A percentile compares a stretch with the other conserved stretches of the same genome.
Conservation (phyloP, 2,113 vertebrate species). For the Semicossyphus pulcher region DNA sequence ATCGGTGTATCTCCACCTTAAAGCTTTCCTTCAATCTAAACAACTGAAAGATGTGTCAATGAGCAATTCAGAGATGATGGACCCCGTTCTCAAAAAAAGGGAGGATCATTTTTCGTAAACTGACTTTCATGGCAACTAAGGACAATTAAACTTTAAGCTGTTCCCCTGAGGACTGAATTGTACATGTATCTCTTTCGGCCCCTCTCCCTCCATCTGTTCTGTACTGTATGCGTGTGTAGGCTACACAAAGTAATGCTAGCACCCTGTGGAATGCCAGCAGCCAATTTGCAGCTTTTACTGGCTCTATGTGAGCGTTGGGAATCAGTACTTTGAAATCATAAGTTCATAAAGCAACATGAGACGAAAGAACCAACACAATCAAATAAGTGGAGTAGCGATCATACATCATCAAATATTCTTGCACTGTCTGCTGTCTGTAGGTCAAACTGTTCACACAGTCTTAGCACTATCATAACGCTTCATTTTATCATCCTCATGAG, state of each 20-base stretch:
- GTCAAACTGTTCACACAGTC: constrained; percentile 10
- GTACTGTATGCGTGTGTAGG: neutral
- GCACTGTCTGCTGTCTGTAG: constrained; percentile 9
- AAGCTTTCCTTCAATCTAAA: no score
- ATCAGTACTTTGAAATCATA: constrained; percentile 3
- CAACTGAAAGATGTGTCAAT: no score
- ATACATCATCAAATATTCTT: neutral
- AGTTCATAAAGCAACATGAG: constrained; percentile 21
- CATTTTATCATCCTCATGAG: constrained; percentile 30
- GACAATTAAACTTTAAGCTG: neutral
- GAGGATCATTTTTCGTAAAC: no score
- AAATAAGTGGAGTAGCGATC: no score
- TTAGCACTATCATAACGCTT: constrained; percentile 10
- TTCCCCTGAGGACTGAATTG: neutral
- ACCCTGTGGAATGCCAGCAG: neutral
- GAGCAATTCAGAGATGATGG: no score
- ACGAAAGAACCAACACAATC: neutral
- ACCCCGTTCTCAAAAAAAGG: no score
- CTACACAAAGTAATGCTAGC: neutral
- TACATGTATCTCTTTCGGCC: neutral
- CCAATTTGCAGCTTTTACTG: constrained; percentile 11
- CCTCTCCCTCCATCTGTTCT: neutral
- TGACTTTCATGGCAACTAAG: neutral
- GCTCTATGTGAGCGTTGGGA: constrained; percentile 1
- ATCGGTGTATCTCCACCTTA: no score